Conservation (phyloP, 2,113 vertebrate species). For the Sclerurus mexicanus region DNA sequence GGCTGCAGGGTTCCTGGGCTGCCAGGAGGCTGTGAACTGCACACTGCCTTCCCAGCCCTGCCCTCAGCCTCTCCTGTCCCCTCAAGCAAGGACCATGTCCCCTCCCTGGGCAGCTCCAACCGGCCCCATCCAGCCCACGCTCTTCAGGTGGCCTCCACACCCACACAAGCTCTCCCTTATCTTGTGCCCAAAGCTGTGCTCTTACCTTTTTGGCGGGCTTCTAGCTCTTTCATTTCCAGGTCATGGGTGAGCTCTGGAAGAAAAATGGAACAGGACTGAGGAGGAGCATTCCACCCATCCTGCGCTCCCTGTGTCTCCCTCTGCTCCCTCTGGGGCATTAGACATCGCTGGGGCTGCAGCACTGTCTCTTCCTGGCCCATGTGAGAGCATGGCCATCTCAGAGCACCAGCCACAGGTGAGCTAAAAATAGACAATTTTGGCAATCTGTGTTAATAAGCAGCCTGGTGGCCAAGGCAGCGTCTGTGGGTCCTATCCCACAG, state of each 20-base stretch:
- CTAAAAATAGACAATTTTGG: not conserved
- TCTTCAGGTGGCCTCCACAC: rapidly evolving
- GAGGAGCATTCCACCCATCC: not conserved
- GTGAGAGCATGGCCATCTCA: rapidly evolving
- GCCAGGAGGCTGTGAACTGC: not conserved
- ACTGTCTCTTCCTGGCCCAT: not conserved
- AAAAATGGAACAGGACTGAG: constrained; percentile 1
- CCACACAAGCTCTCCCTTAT: rapidly evolving
- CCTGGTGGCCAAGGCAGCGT: not conserved
- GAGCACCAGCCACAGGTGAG: not conserved
- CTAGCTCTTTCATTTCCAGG: constrained; percentile 75
- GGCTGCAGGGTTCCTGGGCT: not conserved
- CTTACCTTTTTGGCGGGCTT: constrained; percentile 79
- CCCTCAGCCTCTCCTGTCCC: not conserved
- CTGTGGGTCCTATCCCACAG: not conserved
- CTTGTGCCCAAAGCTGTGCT: not conserved
- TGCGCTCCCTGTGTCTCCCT: rapidly evolving
- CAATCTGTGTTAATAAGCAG: not conserved
- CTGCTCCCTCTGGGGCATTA: not conserved
- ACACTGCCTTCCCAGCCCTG: not conserved
- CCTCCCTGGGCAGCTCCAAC: not conserved
- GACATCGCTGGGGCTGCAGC: not conserved
- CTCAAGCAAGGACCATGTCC: not conserved
- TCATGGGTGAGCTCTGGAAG: constrained; percentile 77
- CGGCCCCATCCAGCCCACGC: not conserved